Evolutionary conservation across 1,140 invertebrate species (phyloP).

Genomic region (Batillaria attramentaria): DNA sequence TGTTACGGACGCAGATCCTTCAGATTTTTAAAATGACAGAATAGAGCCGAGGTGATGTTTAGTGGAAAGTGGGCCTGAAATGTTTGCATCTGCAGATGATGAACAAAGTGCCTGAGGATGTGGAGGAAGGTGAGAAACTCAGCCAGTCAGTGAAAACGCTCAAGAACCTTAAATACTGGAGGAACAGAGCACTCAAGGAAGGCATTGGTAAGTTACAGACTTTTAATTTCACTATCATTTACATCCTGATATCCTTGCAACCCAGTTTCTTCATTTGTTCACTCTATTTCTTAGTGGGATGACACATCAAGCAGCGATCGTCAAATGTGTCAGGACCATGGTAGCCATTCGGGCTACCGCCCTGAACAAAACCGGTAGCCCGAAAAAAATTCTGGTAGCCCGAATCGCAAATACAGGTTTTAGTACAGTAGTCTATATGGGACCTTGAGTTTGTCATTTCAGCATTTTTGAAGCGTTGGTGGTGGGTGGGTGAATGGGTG

Average conservation of each 20-base stretch:
- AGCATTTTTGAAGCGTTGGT: no score
- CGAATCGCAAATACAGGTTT: no score
- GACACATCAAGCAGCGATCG: not conserved
- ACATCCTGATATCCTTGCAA: no score
- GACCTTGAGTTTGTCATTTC: no score
- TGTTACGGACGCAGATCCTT: not conserved
- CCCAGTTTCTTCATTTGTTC: not conserved
- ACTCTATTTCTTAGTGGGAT: not conserved
- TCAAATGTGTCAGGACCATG: not conserved
- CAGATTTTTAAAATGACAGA: not conserved
- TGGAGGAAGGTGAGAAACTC: slow-evolving; percentile 5
- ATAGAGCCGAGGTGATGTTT: not conserved
- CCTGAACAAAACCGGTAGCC: not conserved
- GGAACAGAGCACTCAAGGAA: slow-evolving; percentile 13
- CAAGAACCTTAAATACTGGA: slow-evolving; percentile 21
- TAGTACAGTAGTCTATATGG: no score
- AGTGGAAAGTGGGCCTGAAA: not conserved
- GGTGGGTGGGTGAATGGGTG: no score
- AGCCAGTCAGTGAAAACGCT: not conserved
- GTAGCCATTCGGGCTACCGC: no score
- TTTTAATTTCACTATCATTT: not conserved
- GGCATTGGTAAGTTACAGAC: slow-evolving; percentile 18
- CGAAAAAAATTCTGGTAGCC: not conserved
- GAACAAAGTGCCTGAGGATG: not conserved
- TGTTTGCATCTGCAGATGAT: not conserved